A percentile compares a stretch with the other conserved stretches of the same genome.
These are phyloP conservation scores for Callipepla squamata DNA, from an alignment of 2,113 vertebrate species.

Conservation along the genomic window DNA sequence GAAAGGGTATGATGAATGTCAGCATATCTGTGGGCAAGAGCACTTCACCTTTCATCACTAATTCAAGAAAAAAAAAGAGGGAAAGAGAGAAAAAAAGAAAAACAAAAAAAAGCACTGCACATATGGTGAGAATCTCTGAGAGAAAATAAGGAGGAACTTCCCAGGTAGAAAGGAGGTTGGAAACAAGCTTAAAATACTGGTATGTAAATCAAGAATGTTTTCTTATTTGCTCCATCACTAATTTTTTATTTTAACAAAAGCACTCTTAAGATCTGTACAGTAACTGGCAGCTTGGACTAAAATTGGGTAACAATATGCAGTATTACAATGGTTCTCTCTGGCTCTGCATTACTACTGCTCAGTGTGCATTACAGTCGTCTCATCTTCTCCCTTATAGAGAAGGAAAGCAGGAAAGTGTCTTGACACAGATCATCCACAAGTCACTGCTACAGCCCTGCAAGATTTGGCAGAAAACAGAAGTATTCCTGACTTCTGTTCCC, in stretches of 20 bases:
- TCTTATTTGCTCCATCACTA: background rate
- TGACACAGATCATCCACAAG: background rate
- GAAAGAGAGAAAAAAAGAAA: background rate
- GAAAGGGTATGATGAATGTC: background rate
- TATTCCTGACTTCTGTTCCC: background rate
- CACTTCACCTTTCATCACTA: background rate
- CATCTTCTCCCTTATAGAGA: background rate
- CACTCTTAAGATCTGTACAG: background rate
- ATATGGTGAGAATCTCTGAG: background rate
- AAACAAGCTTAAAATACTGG: background rate
- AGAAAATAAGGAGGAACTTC: background rate
- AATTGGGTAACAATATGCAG: accelerated
- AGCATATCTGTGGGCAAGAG: background rate
- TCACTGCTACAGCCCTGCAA: background rate
- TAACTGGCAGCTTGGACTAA: background rate
- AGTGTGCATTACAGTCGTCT: background rate
- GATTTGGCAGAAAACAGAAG: background rate
- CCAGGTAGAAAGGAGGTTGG: background rate
- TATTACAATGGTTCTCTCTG: background rate
- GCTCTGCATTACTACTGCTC: background rate
- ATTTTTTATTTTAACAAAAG: background rate
- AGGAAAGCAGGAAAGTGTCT: background rate
- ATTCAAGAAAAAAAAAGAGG: background rate
- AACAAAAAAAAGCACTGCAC: background rate
- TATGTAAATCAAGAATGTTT: background rate